Base-by-base conservation (phyloP, 2,113 vertebrate genomes). In the Apaloderma vittatum region DNA sequence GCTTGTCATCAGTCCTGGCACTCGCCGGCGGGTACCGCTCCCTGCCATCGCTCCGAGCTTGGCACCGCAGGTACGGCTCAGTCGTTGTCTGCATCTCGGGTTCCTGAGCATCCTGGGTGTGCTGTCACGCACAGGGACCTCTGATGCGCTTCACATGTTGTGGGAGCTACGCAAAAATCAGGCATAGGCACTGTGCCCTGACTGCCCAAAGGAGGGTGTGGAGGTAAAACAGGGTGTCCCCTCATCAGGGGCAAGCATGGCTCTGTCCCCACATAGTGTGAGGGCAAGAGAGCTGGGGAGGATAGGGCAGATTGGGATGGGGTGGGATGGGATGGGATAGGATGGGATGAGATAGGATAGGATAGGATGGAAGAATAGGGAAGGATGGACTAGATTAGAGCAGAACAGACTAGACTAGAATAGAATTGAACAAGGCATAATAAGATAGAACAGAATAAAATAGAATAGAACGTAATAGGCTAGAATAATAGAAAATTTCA, bases 81-180 rank as follows among this genome's bases (percentile, higher is more conserved):
- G 9, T 11, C 21, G 51, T 16, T 37, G 0, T 3, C 14, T 10
- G 15, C 57, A 7, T 3, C 79, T 2, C 2, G 2, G 32, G 6
- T 3, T 73, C 55, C 51, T 3, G 17, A 29, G 16, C 9, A 1
- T 21, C 11, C 40, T 12, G 12, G 40, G 22, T 2, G 73, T 52
- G 0, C 6, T 3, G 78, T 13, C 70, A 6, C 0, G 2, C 8
- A 2, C 0, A 1, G 0, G 2, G 19, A 10, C 43, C 65, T n/a
- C 4, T 0, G 5, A 3, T 1, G 14, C 0, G 2, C 9, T 46
- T 13, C 1, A 8, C 0, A 7, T 15, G 58, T 8, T 7, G 3
- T 0, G 30, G 19, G 61, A 67, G 40, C 8, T 15, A 5, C 4
- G 45, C 8, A 4, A 3, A 49, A 21, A 4, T 4, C 9, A 11